phyloP scores from a whole-genome alignment of 2,113 vertebrate species.

The Serilophus lunatus region DNA sequence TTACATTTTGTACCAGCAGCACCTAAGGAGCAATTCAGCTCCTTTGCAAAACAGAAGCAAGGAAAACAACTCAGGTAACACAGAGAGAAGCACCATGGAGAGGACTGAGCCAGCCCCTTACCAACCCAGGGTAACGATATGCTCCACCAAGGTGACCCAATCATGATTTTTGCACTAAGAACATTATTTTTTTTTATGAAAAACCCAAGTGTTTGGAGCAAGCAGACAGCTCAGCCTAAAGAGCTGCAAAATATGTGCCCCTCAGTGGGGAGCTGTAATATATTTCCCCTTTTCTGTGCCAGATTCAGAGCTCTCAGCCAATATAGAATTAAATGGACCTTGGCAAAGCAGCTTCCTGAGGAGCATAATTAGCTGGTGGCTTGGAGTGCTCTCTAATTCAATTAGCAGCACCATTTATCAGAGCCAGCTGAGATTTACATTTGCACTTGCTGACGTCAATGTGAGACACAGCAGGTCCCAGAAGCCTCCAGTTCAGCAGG shows the following conservation, averaged over 20 bases:
- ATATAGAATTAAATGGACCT: constrained; percentile 70
- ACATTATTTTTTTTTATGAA: neutral
- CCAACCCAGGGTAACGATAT: neutral
- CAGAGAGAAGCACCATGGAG: neutral
- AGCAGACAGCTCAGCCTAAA: neutral
- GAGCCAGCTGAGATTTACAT: constrained; percentile 65
- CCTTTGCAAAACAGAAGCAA: neutral
- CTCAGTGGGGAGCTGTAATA: constrained; percentile 45
- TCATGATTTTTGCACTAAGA: neutral
- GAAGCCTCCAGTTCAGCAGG: constrained; percentile 48
- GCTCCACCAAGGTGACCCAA: neutral
- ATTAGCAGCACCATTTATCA: constrained; percentile 73
- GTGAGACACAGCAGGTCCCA: constrained; percentile 41
- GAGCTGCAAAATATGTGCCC: constrained; percentile 39
- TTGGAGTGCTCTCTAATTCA: constrained; percentile 77
- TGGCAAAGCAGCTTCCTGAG: constrained; percentile 71
- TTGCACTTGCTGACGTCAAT: constrained; percentile 70
- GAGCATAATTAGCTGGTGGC: constrained; percentile 70
- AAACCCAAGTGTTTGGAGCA: neutral
- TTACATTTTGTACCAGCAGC: neutral
- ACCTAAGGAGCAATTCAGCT: neutral
- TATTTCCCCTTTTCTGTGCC: constrained; percentile 9
- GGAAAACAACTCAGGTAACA: neutral
- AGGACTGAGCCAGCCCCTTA: neutral
- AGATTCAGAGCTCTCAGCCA: constrained; percentile 51